These are phyloP conservation scores for Phyllopteryx taeniolatus DNA, from an alignment of 2,113 vertebrate genomes.

Conservation along the genomic window DNA sequence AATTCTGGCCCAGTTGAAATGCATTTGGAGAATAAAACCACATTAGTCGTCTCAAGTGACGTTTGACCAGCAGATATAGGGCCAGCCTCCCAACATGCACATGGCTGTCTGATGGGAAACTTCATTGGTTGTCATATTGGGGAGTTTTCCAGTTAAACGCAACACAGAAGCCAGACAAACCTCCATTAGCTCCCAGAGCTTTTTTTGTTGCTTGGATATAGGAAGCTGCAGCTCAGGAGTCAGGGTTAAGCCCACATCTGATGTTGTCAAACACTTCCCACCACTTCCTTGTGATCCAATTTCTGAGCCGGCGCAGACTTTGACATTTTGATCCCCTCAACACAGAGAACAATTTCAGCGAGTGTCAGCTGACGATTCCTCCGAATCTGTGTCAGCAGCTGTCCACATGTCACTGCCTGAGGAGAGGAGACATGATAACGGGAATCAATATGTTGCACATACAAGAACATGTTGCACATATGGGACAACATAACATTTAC, in stretches of 20 bases:
- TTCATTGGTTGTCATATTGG: neutral
- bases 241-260: neutral
- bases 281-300: neutral
- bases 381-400: neutral
- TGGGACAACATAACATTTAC: neutral
- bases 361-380: neutral
- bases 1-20: slow-evolving; percentile 49
- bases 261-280: slow-evolving; percentile 1
- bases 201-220: neutral
- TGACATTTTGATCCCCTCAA: slow-evolving; percentile 2
- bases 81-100: slow-evolving; percentile 33
- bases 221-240: neutral
- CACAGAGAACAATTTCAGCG: neutral
- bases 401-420: neutral
- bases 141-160: neutral
- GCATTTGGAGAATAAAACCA: slow-evolving; percentile 56
- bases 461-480: neutral
- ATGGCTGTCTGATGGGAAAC: neutral
- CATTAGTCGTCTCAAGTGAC: slow-evolving; percentile 47
- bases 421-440: neutral
- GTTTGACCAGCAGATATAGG: slow-evolving; percentile 35
- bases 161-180: neutral
- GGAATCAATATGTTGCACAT: slow-evolving; percentile 2
- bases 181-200: neutral
- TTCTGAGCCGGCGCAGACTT: neutral